Percentiles rank a stretch among this genome's conserved stretches.
phyloP scores from a whole-genome alignment of 2,113 vertebrate genomes.

The Riparia riparia region DNA sequence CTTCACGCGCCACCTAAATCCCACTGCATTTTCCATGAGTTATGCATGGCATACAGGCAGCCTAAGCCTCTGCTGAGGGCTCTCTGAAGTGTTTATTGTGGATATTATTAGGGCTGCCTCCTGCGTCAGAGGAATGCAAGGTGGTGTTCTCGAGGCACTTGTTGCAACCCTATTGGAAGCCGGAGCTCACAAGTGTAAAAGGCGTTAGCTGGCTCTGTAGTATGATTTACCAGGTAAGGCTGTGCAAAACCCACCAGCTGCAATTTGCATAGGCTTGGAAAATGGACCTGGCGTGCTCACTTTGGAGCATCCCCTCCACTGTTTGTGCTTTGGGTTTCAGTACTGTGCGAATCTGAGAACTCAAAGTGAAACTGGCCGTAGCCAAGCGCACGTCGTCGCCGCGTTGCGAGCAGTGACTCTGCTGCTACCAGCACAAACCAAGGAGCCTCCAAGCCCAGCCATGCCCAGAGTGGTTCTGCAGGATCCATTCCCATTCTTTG shows the following conservation, averaged over 20 bases:
- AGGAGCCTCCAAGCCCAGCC: not conserved
- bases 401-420: not conserved
- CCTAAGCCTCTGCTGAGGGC: not conserved
- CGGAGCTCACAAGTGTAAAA: not conserved
- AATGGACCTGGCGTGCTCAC: not conserved
- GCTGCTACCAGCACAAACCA: not conserved
- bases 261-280: constrained; percentile 53
- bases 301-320: constrained; percentile 43
- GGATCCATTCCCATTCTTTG: not conserved
- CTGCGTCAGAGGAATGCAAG: not conserved
- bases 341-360: not conserved
- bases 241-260: not conserved
- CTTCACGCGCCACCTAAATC: not conserved
- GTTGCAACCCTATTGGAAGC: not conserved
- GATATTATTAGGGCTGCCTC: not conserved
- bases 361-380: constrained; percentile 28
- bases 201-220: not conserved
- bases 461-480: not conserved
- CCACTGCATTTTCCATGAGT: not conserved
- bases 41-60: accelerated
- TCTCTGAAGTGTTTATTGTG: not conserved
- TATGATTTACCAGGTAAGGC: not conserved
- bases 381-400: not conserved
- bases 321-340: constrained; percentile 39
- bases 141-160: not conserved